Percentiles rank a stretch among this genome's conserved stretches.
phyloP scores from a whole-genome alignment of 2,888 invertebrate species.

The Coelopa pilipes region DNA sequence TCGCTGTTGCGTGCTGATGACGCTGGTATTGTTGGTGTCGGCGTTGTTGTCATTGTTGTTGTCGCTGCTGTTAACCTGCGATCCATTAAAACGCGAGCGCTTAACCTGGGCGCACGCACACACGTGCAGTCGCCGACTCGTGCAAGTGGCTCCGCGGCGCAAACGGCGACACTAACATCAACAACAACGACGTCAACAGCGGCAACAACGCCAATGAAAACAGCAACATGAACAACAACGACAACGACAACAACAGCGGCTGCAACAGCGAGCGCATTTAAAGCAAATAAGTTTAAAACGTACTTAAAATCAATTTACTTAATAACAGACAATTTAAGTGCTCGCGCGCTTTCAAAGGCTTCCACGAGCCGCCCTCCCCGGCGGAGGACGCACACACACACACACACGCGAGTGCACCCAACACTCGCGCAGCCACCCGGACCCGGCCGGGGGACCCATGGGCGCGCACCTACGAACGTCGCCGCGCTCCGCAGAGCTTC shows the following conservation, averaged over 20 bases:
- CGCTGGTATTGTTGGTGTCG: too few relatives aligned
- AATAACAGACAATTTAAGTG: conserved; percentile 66
- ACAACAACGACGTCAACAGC: too few relatives aligned
- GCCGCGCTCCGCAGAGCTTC: background rate
- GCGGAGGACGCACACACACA: conserved; percentile 6
- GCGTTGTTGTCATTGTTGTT: too few relatives aligned
- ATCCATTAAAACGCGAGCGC: background rate
- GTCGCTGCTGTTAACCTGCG: too few relatives aligned
- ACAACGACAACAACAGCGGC: background rate
- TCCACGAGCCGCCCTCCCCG: background rate
- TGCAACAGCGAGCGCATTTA: conserved; percentile 27
- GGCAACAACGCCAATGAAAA: background rate
- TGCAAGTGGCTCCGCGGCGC: too few relatives aligned
- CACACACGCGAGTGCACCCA: background rate
- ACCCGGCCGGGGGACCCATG: background rate
- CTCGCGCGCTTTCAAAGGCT: conserved; percentile 47
- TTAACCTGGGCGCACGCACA: conserved; percentile 17
- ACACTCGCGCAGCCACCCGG: background rate
- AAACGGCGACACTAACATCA: too few relatives aligned
- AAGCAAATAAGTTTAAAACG: conserved; percentile 58
- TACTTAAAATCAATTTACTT: conserved; percentile 68
- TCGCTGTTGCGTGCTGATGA: too few relatives aligned
- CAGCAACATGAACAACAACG: conserved; percentile 19
- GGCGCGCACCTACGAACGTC: background rate
- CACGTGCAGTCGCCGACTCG: background rate